These are phyloP conservation scores for Carabus problematicus DNA, from an alignment of 2,888 invertebrate genomes.

Conservation along the genomic window DNA sequence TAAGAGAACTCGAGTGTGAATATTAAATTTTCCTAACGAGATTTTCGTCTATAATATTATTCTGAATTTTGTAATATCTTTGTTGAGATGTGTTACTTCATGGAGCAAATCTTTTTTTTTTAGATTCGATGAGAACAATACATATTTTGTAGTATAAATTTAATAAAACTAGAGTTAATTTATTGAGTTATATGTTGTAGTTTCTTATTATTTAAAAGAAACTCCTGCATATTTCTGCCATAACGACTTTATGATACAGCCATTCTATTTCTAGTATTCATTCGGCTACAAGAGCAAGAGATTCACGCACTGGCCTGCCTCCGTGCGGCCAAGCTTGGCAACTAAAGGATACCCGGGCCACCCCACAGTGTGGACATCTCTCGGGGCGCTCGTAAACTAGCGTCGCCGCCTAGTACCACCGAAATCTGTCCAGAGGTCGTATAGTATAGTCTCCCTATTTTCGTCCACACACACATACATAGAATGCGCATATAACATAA, in stretches of 20 bases:
- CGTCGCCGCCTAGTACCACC: conserved; percentile 44
- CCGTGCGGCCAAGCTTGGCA: conserved; percentile 30
- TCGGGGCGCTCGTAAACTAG: conserved; percentile 44
- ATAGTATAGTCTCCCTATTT: conserved; percentile 30
- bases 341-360: conserved; percentile 33
- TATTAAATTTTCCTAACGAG: conserved; percentile 43
- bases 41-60: conserved; percentile 21
- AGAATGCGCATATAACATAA: no score
- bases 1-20: conserved; percentile 35
- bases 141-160: no score
- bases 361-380: conserved; percentile 46
- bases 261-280: no score
- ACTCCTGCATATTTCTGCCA: no score
- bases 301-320: no score
- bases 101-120: no score
- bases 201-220: no score
- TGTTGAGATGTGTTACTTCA: neutral
- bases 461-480: neutral
- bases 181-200: no score
- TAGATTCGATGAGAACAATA: no score
- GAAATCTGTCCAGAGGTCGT: conserved; percentile 45
- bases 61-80: neutral
- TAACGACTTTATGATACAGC: no score
- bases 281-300: no score
- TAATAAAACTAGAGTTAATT: no score